Evolutionary conservation across 2,888 invertebrate genomes (phyloP).

Genomic region (Heliconius hortense): DNA sequence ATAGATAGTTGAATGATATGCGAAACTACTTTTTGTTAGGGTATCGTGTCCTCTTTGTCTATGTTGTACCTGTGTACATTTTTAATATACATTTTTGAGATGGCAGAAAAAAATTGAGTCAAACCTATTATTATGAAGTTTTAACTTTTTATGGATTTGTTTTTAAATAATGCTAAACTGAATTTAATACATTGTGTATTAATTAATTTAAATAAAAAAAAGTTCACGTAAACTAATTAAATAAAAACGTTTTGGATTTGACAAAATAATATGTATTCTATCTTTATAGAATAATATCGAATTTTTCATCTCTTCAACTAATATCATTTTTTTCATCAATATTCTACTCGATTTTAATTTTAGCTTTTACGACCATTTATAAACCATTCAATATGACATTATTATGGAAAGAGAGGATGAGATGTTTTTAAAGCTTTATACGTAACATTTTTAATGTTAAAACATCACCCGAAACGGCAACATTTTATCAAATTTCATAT

Average conservation of each 20-base stretch:
- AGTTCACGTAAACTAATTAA: no score
- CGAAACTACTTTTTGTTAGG: conserved; percentile 7
- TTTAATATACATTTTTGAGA: background rate
- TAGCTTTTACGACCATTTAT: background rate
- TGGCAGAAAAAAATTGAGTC: background rate
- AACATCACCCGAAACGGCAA: background rate
- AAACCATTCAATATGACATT: background rate
- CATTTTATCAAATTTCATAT: background rate
- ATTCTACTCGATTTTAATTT: background rate
- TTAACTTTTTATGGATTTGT: background rate
- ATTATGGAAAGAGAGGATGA: background rate
- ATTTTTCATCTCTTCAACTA: no score
- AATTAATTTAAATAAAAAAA: background rate
- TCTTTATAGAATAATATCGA: no score
- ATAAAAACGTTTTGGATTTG: no score
- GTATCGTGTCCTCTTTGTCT: conserved; percentile 1
- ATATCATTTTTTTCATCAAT: background rate
- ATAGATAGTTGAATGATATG: conserved; percentile 29
- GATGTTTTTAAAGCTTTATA: background rate
- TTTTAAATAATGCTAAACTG: background rate
- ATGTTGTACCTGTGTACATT: conserved; percentile 5
- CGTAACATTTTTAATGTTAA: background rate
- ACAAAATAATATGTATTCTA: no score
- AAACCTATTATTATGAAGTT: background rate
- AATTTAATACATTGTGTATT: background rate